Base-by-base conservation (phyloP, 2,113 vertebrate species). In the Myrmecophaga tridactyla region DNA sequence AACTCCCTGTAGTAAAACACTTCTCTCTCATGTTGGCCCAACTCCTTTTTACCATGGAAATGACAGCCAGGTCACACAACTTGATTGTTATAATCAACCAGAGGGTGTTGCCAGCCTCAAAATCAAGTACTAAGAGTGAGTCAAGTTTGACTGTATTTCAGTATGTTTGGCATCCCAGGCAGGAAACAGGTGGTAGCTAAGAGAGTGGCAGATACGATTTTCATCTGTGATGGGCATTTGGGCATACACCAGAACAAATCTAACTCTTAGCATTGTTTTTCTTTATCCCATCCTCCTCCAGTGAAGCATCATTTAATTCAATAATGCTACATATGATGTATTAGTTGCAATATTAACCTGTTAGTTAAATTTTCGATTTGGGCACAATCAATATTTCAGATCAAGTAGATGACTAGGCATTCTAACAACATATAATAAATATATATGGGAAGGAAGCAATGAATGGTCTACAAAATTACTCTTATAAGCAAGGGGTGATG, bases 31-130 rank as follows among this genome's bases (percentile, higher is more conserved):
- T 25, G 20, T 72, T n/a, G 5, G 69, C 27, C 36, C 48, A 86
- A 78, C 13, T 86, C 48, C 80, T 10, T 62, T 69, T 86, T 96
- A 80, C 56, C 25, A 41, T 27, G 81, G 93, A 83, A 96, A 78
- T 92, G 53, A 63, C 87, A 81, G 87, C 62, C 17, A 53, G 95
- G 58, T 92, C 86, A 94, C 48, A 86, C 86, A 91, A 65, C 78
- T 92, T 80, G 87, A 96, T 95, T 92, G 91, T 96, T 80, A 84
- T 29, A 96, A 85, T 91, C 84, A 63, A n/a, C 83, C 87, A 90
- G 65, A 96, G 96, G 80, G 90, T 93, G 51, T 39, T 95, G 81
- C 89, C 21, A 70, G 6, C 88, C 82, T 91, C 97, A 90, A 88
- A 65, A 95, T 81, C 94, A 87, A 89, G 94, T 90, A 88, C 76